phyloP scores from a whole-genome alignment of 2,113 vertebrate species.

The Dicentrarchus labrax region DNA sequence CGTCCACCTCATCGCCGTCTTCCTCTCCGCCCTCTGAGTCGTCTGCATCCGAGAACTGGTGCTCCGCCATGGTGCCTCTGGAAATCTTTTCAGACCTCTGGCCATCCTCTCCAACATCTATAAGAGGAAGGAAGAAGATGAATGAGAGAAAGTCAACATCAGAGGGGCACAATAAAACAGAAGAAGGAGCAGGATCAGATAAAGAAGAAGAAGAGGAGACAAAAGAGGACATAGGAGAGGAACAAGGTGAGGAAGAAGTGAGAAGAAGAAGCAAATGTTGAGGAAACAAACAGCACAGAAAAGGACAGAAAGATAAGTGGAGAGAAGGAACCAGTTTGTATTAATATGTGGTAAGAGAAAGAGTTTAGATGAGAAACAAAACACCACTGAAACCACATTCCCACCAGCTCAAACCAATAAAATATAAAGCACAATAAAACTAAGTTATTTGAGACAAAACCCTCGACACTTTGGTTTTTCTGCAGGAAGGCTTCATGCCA shows the following conservation, averaged over 20 bases:
- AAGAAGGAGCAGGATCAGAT: not conserved
- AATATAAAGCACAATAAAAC: conserved; percentile 42
- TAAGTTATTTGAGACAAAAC: conserved; percentile 16
- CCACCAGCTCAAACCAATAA: conserved; percentile 56
- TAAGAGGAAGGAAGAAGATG: not conserved
- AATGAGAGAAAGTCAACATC: too few relatives aligned
- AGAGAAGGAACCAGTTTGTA: not conserved
- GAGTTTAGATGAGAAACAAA: conserved; percentile 12
- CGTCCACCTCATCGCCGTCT: conserved; percentile 94
- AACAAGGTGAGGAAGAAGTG: not conserved
- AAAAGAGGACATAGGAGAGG: fast-evolving
- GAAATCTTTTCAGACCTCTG: conserved; percentile 89
- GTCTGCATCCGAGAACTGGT: conserved; percentile 97
- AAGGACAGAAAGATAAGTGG: not conserved
- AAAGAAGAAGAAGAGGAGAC: not conserved
- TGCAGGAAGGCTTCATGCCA: conserved; percentile 30
- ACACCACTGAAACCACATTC: conserved; percentile 35
- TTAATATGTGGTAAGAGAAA: conserved; percentile 16
- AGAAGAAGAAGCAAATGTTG: not conserved
- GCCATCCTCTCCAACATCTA: conserved; percentile 87
- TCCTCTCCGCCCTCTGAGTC: conserved; percentile 93
- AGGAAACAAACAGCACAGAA: not conserved
- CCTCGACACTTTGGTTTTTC: conserved; percentile 1
- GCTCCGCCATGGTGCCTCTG: conserved; percentile 85
- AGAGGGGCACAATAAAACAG: not conserved